Percentiles rank a stretch among this genome's conserved stretches.
These are phyloP conservation scores for Montipora sp. DNA, from an alignment of 64 coral and sea anemone species.

Conservation along the genomic window DNA sequence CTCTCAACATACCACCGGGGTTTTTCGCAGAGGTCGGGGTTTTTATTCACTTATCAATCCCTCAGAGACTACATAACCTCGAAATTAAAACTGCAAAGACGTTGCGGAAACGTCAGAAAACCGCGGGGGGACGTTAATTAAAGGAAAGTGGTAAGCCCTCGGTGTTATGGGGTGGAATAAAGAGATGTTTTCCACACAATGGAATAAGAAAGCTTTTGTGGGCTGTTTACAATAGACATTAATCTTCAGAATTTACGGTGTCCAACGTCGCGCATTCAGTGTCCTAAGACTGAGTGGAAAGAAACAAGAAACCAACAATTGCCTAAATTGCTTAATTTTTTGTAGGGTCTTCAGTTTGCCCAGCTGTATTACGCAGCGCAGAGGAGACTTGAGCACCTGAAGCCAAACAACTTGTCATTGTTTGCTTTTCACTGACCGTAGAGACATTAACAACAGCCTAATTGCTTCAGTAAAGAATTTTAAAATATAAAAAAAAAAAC, in stretches of 20 bases:
- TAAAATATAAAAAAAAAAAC: not conserved
- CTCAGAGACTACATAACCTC: no score
- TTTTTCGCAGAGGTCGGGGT: not conserved
- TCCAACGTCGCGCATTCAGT: not conserved
- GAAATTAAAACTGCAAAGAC: no score
- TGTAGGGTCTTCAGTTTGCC: not conserved
- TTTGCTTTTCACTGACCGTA: not conserved
- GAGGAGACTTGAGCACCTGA: not conserved
- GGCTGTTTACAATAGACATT: not conserved
- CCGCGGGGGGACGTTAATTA: no score
- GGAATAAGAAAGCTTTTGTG: not conserved
- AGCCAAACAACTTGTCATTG: not conserved
- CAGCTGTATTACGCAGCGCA: not conserved
- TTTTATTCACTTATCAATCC: no score
- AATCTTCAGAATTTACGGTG: not conserved
- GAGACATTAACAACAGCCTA: not conserved
- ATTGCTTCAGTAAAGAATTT: not conserved
- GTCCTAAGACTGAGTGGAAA: not conserved
- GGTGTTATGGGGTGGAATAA: not conserved
- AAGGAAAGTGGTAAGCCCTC: no score
- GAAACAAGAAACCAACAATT: not conserved
- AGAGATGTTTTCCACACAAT: not conserved
- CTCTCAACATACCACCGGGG: not conserved
- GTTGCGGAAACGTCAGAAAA: no score
- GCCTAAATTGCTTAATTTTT: not conserved